A percentile compares a stretch with the other conserved stretches of the same genome.
Conservation (phyloP, 2,113 vertebrate genomes). For the Caranx ignobilis region DNA sequence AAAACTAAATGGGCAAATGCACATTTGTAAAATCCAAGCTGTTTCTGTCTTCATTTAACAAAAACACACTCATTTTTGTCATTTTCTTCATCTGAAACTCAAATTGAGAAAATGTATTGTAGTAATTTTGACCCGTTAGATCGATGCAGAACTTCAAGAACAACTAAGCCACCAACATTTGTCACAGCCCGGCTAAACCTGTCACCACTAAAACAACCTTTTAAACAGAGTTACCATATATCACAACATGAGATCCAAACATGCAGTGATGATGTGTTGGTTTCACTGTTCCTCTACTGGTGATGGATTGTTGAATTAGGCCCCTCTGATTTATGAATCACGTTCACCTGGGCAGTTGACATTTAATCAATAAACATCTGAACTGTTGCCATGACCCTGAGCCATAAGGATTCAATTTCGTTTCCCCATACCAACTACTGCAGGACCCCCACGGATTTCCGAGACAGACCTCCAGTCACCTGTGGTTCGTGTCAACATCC, state of each 20-base stretch:
- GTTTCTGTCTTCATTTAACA: not conserved
- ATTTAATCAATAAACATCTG: conserved; percentile 86
- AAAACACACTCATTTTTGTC: not conserved
- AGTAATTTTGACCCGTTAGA: not conserved
- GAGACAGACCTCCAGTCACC: conserved; percentile 67
- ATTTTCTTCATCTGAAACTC: not conserved
- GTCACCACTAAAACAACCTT: not conserved
- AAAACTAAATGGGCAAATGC: not conserved
- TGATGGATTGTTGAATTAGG: conserved; percentile 76
- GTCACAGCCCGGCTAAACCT: not conserved
- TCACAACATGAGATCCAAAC: conserved; percentile 24
- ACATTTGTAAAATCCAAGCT: not conserved
- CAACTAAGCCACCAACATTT: not conserved
- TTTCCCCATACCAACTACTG: conserved; percentile 69
- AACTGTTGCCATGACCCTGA: conserved; percentile 83
- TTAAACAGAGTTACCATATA: not conserved
- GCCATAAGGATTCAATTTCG: conserved; percentile 80
- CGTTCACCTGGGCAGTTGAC: conserved; percentile 83
- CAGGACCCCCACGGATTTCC: conserved; percentile 66
- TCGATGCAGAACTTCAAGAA: not conserved
- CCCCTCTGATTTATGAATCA: conserved; percentile 82
- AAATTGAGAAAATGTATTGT: not conserved
- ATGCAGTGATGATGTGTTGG: conserved; percentile 47
- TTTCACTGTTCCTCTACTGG: conserved; percentile 70
- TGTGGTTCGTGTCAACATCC: conserved; percentile 59